Evolutionary conservation across 2,113 vertebrate species (phyloP).

Genomic region (Beaufortia kweichowensis): DNA sequence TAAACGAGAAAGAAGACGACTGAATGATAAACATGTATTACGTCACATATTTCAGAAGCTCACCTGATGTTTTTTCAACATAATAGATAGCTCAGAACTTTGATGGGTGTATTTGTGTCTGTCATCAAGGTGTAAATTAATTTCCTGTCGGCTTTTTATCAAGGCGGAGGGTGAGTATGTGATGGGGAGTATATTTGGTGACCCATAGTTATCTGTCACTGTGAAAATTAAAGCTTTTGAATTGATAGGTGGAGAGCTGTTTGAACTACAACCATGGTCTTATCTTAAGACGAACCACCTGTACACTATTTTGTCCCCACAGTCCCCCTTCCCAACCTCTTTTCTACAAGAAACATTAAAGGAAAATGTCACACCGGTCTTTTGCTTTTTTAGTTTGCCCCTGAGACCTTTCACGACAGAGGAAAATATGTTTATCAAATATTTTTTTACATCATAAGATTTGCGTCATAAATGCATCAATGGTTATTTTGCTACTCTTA

Average conservation of each 20-base stretch:
- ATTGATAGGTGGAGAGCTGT: slow-evolving; percentile 34
- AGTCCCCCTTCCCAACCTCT: background rate
- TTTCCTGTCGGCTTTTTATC: slow-evolving; percentile 43
- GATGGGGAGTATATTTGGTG: background rate
- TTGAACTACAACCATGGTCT: slow-evolving; percentile 38
- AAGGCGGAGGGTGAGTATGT: background rate
- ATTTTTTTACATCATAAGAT: background rate
- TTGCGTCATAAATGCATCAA: background rate
- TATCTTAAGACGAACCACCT: slow-evolving; percentile 55
- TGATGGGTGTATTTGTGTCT: slow-evolving; percentile 32
- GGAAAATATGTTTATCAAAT: background rate
- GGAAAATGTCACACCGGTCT: slow-evolving; percentile 48
- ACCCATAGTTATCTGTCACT: slow-evolving; percentile 42
- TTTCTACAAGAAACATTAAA: slow-evolving; percentile 29
- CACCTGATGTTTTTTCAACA: slow-evolving; percentile 18
- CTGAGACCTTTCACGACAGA: background rate
- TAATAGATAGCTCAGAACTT: slow-evolving; percentile 37
- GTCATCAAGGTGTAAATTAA: slow-evolving; percentile 42
- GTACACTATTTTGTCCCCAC: background rate
- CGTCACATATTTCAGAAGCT: background rate
- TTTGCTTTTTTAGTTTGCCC: background rate
- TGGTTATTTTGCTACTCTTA: background rate
- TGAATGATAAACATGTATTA: background rate
- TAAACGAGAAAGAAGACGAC: background rate
- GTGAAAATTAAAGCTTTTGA: slow-evolving; percentile 12